These are phyloP conservation scores for Zygothrica quintamaculata DNA, from an alignment of 2,888 invertebrate species.

Conservation along the genomic window DNA sequence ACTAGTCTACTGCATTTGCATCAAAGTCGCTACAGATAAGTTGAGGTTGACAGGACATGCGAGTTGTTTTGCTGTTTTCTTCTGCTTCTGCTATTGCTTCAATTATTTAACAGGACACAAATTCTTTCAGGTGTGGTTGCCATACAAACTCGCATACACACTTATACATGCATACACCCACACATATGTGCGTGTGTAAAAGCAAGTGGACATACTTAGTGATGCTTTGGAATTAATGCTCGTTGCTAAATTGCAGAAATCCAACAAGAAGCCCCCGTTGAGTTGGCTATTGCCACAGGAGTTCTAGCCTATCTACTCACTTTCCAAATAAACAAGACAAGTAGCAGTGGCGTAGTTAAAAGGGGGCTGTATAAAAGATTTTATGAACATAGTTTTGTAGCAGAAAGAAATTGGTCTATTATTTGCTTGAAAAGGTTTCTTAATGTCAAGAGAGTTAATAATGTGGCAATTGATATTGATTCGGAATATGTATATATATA, in stretches of 20 bases:
- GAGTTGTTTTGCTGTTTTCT: slow-evolving; percentile 7
- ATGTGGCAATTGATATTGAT: no score
- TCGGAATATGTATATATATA: neutral
- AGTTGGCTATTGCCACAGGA: slow-evolving; percentile 25
- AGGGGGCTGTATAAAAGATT: no score
- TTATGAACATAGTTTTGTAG: no score
- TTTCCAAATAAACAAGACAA: no score
- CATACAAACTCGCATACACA: slow-evolving; percentile 13
- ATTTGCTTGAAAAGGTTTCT: no score
- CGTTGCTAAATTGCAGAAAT: slow-evolving; percentile 53
- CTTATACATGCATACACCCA: slow-evolving; percentile 22
- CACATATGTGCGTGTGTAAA: no score
- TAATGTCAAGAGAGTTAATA: no score
- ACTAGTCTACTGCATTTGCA: slow-evolving; percentile 34
- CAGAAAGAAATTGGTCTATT: no score
- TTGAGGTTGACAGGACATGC: slow-evolving; percentile 14
- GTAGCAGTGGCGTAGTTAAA: no score
- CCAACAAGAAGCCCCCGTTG: slow-evolving; percentile 39
- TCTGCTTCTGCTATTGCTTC: slow-evolving; percentile 33
- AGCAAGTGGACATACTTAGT: neutral
- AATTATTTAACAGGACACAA: slow-evolving; percentile 64
- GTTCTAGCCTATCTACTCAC: neutral
- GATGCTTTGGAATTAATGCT: slow-evolving; percentile 55
- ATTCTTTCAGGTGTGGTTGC: slow-evolving; percentile 32
- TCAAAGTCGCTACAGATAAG: slow-evolving; percentile 16